phyloP scores from a whole-genome alignment of 2,888 invertebrate genomes.

The Cryptops parisi region DNA sequence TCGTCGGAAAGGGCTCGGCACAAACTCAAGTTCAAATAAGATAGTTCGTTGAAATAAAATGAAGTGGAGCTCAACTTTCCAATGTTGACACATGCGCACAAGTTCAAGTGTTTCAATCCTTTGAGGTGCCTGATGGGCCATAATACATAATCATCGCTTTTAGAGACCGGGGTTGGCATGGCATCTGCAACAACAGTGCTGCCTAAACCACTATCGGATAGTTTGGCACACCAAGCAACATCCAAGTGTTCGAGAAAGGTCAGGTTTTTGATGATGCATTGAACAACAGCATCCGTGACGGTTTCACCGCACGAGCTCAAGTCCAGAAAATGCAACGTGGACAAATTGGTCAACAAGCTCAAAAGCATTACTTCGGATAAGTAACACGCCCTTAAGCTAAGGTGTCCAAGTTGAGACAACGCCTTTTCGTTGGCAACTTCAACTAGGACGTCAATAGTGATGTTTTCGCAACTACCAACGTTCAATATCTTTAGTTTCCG shows the following conservation, averaged over 20 bases:
- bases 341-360: slow-evolving; percentile 43
- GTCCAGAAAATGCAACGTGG: slow-evolving; percentile 44
- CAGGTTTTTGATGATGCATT: slow-evolving; percentile 50
- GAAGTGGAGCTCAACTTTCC: too few species aligned
- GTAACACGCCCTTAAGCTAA: slow-evolving; percentile 28
- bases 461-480: slow-evolving; percentile 45
- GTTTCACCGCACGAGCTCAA: slow-evolving; percentile 52
- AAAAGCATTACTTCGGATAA: slow-evolving; percentile 47
- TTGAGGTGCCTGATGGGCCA: background rate
- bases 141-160: background rate
- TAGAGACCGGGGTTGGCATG: background rate
- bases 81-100: slow-evolving; percentile 51
- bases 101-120: slow-evolving; percentile 43
- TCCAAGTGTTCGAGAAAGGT: slow-evolving; percentile 43
- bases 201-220: slow-evolving; percentile 51
- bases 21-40: slow-evolving; percentile 45
- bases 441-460: slow-evolving; percentile 46
- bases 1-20: slow-evolving; percentile 51
- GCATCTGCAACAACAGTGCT: slow-evolving; percentile 39
- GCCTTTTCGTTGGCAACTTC: slow-evolving; percentile 39
- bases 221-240: slow-evolving; percentile 49
- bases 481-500: slow-evolving; percentile 44
- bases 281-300: slow-evolving; percentile 50
- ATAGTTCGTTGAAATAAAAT: slow-evolving; percentile 51
- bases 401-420: slow-evolving; percentile 22